Evolutionary conservation across 53 echinoderm and acorn worm species (phyloP).

Genomic region (Astropecten irregularis): DNA sequence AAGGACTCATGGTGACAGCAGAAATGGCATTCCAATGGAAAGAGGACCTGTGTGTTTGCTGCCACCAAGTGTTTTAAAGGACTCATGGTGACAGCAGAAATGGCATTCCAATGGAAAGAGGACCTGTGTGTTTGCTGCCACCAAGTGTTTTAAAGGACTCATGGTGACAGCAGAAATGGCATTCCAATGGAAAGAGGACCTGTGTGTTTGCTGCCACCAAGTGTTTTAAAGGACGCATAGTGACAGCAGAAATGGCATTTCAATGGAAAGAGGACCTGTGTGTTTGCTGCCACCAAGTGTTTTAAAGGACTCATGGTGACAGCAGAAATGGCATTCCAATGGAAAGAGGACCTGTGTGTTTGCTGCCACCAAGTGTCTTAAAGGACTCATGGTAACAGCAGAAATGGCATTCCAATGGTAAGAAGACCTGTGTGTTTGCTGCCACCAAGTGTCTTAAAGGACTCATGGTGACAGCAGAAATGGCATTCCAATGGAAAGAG

Average conservation of each 20-base stretch:
- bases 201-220: not conserved
- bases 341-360: not conserved
- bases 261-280: no score
- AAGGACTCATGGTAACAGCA: not conserved
- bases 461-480: not conserved
- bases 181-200: not conserved
- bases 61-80: no score
- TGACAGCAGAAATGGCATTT: not conserved
- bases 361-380: not conserved
- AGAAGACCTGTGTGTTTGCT: no score
- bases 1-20: not conserved
- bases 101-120: not conserved
- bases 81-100: not conserved
- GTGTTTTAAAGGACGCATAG: not conserved
- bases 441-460: no score
- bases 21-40: not conserved
- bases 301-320: no score
- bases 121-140: not conserved
- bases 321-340: not conserved
- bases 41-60: no score
- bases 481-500: not conserved
- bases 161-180: not conserved
- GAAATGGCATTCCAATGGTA: not conserved
- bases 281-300: no score
- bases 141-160: not conserved